Evolutionary conservation across 2,113 vertebrate species (phyloP).

Genomic region (Oceanodroma tethys): DNA sequence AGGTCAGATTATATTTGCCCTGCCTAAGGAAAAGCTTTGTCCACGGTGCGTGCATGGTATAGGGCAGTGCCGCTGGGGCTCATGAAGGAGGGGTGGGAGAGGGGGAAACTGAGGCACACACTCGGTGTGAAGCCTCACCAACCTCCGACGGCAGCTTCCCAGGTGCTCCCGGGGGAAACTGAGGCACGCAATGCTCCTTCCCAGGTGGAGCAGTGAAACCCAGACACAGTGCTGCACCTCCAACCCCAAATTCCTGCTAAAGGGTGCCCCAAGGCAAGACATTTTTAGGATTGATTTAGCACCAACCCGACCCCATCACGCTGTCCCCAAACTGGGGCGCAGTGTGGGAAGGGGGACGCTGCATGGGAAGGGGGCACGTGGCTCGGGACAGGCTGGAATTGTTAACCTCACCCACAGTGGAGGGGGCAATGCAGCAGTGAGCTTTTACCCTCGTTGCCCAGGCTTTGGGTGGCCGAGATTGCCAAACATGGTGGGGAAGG

Average conservation of each 20-base stretch:
- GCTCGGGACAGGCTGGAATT: not conserved
- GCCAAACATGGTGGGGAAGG: not conserved
- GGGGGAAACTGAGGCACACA: not conserved
- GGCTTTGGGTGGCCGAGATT: not conserved
- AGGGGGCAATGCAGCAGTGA: not conserved
- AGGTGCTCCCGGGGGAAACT: not conserved
- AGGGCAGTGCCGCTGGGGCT: not conserved
- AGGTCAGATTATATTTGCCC: not conserved
- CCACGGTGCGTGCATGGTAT: fast-evolving
- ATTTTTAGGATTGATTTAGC: not conserved
- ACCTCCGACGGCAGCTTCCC: fast-evolving
- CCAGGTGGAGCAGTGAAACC: not conserved
- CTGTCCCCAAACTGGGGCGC: fast-evolving
- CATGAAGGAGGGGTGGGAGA: not conserved
- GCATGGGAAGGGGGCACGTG: too few relatives aligned
- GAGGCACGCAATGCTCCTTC: not conserved
- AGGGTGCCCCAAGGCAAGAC: not conserved
- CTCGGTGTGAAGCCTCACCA: not conserved
- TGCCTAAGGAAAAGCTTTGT: not conserved
- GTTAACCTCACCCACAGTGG: not conserved
- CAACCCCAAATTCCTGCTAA: not conserved
- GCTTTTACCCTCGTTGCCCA: not conserved
- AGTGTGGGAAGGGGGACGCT: fast-evolving
- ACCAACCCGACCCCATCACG: fast-evolving
- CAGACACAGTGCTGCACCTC: not conserved